These are phyloP conservation scores for Choloepus hoffmanni DNA, from an alignment of 2,113 vertebrate genomes.

Conservation along the genomic window DNA sequence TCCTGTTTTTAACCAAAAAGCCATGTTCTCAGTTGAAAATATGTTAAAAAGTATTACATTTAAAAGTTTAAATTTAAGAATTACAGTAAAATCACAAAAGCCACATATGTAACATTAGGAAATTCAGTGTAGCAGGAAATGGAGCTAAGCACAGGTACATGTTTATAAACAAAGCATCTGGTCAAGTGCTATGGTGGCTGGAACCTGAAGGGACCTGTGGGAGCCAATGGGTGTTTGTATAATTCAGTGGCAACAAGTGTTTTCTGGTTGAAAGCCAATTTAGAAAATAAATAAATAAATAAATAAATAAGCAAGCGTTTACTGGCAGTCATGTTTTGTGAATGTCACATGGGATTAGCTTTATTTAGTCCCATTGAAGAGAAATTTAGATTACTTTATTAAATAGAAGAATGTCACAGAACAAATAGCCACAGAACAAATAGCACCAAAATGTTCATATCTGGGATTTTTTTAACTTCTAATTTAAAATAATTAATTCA, in stretches of 20 bases:
- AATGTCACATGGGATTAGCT: not conserved
- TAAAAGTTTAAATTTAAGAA: constrained; percentile 14
- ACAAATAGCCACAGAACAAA: constrained; percentile 16
- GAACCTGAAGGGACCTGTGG: not conserved
- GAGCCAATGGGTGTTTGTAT: not conserved
- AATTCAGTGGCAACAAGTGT: constrained; percentile 17
- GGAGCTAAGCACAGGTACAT: not conserved
- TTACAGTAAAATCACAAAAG: not conserved
- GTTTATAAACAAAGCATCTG: not conserved
- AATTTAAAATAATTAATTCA: not conserved
- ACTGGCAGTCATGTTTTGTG: not conserved
- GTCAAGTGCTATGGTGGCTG: not conserved
- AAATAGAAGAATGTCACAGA: not conserved
- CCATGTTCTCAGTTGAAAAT: not conserved
- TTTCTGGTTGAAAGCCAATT: constrained; percentile 25
- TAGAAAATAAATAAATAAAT: not conserved
- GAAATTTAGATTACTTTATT: not conserved
- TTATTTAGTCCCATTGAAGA: not conserved
- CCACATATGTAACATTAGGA: not conserved
- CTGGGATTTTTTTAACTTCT: not conserved
- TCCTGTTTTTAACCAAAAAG: constrained; percentile 12
- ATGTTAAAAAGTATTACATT: not conserved
- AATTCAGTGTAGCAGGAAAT: not conserved
- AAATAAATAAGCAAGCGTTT: constrained; percentile 26
- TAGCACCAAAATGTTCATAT: not conserved